phyloP scores from a whole-genome alignment of 64 coral and sea anemone genomes.

The Anthopleura sola region DNA sequence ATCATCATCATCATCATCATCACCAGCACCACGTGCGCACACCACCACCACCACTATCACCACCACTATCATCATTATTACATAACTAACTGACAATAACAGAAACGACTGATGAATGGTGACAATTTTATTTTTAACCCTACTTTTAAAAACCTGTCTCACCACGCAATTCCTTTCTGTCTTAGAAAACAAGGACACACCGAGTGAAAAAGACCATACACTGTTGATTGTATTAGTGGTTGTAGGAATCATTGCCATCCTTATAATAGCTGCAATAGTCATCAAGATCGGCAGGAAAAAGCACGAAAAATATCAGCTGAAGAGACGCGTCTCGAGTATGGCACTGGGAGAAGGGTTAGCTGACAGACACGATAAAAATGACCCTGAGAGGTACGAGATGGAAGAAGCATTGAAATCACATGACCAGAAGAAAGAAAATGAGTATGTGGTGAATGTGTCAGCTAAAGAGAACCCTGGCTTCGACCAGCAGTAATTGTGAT shows the following conservation, averaged over 20 bases:
- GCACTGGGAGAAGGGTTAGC: background rate
- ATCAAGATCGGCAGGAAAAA: background rate
- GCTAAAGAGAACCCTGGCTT: background rate
- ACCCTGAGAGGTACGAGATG: background rate
- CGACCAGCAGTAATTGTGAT: background rate
- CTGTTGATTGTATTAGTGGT: background rate
- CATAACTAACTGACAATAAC: too few species aligned
- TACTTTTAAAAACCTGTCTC: background rate
- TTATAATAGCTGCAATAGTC: background rate
- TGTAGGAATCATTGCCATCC: background rate
- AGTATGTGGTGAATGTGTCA: background rate
- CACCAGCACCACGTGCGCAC: too few species aligned
- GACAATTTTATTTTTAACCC: too few species aligned
- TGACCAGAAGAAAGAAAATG: background rate
- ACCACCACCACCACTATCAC: too few species aligned
- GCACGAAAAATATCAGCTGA: background rate
- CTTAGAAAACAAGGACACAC: background rate
- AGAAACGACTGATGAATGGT: too few species aligned
- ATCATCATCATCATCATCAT: too few species aligned
- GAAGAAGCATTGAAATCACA: background rate
- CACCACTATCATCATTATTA: too few species aligned
- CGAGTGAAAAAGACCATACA: background rate
- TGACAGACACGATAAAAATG: background rate
- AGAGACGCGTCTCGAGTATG: too few species aligned
- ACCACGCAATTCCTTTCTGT: background rate